Conservation (phyloP, 2,888 invertebrate genomes). For the Frankliniella fusca region DNA sequence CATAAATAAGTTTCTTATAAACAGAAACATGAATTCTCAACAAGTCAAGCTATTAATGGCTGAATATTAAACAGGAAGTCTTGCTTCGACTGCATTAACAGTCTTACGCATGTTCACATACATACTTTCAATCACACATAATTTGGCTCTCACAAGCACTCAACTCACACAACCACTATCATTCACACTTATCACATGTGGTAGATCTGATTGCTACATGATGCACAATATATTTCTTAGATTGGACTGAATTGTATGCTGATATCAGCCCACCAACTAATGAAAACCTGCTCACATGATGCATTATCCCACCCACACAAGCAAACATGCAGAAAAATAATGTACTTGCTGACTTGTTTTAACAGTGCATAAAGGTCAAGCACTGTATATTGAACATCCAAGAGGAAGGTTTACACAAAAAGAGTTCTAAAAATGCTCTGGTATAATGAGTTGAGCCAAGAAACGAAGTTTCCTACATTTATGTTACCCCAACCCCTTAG, state of each 20-base stretch:
- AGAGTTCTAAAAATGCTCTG: not conserved
- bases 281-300: conserved; percentile 5
- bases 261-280: not conserved
- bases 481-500: not conserved
- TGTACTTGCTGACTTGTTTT: not conserved
- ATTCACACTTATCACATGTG: conserved; percentile 25
- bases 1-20: not conserved
- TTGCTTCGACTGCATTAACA: conserved; percentile 17
- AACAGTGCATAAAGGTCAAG: not conserved
- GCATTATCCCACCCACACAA: not conserved
- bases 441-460: not conserved
- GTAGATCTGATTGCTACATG: conserved; percentile 17
- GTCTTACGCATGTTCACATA: conserved; percentile 9
- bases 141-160: conserved; percentile 1
- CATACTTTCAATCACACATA: not conserved
- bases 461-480: not conserved
- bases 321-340: conserved; percentile 11
- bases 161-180: conserved; percentile 2
- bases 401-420: not conserved
- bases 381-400: not conserved
- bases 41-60: conserved; percentile 14
- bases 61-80: conserved; percentile 13
- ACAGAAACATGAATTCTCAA: not conserved
- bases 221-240: not conserved
- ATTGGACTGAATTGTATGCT: not conserved